phyloP scores from a whole-genome alignment of 2,888 invertebrate species.

The Bursaphelenchus okinawaensis region DNA sequence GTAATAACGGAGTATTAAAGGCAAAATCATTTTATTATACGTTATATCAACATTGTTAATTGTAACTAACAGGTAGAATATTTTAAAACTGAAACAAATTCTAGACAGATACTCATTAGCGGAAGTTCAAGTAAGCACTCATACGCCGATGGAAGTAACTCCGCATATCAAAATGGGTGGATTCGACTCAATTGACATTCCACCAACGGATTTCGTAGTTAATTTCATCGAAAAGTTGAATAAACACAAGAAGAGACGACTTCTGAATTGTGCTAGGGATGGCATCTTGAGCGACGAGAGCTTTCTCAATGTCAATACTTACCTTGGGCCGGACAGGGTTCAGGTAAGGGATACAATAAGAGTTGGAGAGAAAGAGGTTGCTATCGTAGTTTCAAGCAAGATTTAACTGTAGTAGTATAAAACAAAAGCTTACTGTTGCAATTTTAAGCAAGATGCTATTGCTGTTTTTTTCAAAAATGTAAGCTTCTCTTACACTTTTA shows the following conservation, averaged over 20 bases:
- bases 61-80: too few relatives aligned
- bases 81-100: too few relatives aligned
- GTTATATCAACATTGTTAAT: too few relatives aligned
- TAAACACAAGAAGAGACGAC: constrained; percentile 37
- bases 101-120: not conserved
- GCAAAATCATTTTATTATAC: too few relatives aligned
- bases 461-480: too few relatives aligned
- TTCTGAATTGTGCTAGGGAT: constrained; percentile 37
- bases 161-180: constrained; percentile 1
- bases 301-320: constrained; percentile 39
- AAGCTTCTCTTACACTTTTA: too few relatives aligned
- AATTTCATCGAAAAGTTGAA: constrained; percentile 37
- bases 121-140: not conserved
- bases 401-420: too few relatives aligned
- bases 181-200: constrained; percentile 23
- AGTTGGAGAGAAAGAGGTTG: not conserved
- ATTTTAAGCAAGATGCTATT: too few relatives aligned
- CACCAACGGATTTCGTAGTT: constrained; percentile 31
- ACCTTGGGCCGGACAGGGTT: constrained; percentile 39
- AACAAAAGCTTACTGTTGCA: too few relatives aligned
- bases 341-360: constrained; percentile 26
- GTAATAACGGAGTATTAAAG: not conserved
- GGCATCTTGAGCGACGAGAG: constrained; percentile 44
- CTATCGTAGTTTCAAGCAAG: too few relatives aligned
- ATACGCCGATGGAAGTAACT: constrained; percentile 4